Percentiles rank a stretch among this genome's conserved stretches.
phyloP scores from a whole-genome alignment of 2,797 vertebrate genomes.

The Eupleurogrammus muticus region DNA sequence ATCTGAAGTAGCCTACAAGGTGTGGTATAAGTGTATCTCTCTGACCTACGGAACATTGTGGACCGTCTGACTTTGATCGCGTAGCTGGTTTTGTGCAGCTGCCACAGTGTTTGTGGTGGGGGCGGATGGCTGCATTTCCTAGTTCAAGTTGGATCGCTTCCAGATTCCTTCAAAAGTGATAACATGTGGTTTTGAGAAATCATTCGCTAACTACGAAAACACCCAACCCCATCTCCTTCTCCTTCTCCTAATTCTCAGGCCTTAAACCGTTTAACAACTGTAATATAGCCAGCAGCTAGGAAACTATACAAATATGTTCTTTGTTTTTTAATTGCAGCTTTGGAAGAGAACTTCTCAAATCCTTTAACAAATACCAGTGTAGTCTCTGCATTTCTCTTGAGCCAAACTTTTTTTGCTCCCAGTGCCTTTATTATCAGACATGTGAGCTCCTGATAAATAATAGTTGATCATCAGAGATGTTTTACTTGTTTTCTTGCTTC shows the following conservation, averaged over 20 bases:
- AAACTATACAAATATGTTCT: background rate
- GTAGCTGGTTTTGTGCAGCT: slow-evolving; percentile 7
- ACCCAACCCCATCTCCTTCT: background rate
- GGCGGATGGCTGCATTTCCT: background rate
- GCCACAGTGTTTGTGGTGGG: slow-evolving; percentile 1
- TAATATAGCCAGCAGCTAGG: slow-evolving; percentile 4
- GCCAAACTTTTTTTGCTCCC: background rate
- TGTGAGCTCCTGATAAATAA: background rate
- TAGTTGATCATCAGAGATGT: slow-evolving; percentile 6
- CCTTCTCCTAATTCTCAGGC: background rate
- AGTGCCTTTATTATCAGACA: background rate
- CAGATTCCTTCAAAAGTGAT: slow-evolving; percentile 12
- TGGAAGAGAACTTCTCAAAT: slow-evolving; percentile 1
- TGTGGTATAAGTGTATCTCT: background rate
- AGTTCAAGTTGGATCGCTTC: background rate
- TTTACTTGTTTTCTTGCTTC: slow-evolving; percentile 4
- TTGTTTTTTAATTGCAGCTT: background rate
- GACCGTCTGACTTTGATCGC: background rate
- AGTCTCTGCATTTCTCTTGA: background rate
- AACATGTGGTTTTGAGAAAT: slow-evolving; percentile 11
- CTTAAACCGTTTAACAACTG: slow-evolving; percentile 3
- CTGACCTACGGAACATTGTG: background rate
- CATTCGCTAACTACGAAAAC: slow-evolving; percentile 1
- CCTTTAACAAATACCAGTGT: slow-evolving; percentile 1
- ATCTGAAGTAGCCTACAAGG: background rate